These are phyloP conservation scores for Gymnocypris eckloni DNA, from an alignment of 2,797 vertebrate genomes.

Conservation along the genomic window DNA sequence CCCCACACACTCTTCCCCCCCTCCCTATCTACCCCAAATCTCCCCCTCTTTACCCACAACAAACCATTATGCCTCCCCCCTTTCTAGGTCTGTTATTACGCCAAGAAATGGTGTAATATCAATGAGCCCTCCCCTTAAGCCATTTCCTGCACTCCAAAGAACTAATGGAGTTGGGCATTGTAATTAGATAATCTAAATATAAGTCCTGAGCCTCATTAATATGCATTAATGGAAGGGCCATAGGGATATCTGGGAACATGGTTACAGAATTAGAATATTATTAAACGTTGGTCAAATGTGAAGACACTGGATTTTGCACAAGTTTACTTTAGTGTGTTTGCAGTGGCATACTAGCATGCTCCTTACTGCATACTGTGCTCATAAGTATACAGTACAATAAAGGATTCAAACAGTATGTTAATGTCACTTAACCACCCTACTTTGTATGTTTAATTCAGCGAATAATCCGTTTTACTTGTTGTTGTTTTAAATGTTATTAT, in stretches of 20 bases:
- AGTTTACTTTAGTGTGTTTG: background rate
- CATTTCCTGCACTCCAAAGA: conserved; percentile 52
- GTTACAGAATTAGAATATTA: conserved; percentile 44
- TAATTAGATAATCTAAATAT: conserved; percentile 66
- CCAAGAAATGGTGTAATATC: conserved; percentile 53
- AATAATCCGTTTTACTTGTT: background rate
- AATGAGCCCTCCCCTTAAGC: conserved; percentile 53
- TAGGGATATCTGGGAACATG: conserved; percentile 53
- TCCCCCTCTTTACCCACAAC: conserved; percentile 35
- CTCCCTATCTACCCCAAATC: conserved; percentile 22
- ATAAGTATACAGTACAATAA: background rate
- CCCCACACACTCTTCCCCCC: conserved; percentile 25
- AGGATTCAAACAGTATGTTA: background rate
- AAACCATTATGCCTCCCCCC: conserved; percentile 36
- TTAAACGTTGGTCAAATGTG: background rate
- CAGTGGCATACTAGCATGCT: background rate
- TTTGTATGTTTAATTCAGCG: background rate
- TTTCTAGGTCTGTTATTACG: conserved; percentile 38
- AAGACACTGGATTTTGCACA: background rate
- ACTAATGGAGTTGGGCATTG: conserved; percentile 61
- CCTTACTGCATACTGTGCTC: background rate
- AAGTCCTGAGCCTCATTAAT: conserved; percentile 58
- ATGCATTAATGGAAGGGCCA: conserved; percentile 51
- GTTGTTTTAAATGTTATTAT: background rate
- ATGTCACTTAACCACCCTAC: background rate